Base-by-base conservation (phyloP, 2,797 vertebrate genomes). In the Cryptoprocta ferox region DNA sequence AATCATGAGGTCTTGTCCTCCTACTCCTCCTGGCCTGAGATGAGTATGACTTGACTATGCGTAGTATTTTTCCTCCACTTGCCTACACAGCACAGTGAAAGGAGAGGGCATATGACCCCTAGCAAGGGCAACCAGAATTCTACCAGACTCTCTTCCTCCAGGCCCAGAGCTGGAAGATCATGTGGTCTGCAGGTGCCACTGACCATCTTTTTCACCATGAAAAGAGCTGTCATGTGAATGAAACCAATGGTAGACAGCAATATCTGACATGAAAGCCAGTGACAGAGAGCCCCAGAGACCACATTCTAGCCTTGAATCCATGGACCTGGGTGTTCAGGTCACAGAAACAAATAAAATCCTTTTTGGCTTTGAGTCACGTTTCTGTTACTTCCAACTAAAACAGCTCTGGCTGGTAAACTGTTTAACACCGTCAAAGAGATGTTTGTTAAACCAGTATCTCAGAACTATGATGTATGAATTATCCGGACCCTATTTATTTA, bases 361-460 rank as follows among this genome's bases (percentile, higher is more conserved):
- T 86, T 91, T 30, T 70, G 89, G 21, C 59, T 96, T 92, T 81
- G 16, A 90, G 75, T 35, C 88, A 45, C 37, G n/a, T 96, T 96
- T 92, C 63, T 94, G 53, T 61, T 76, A 91, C 42, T 94, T 96
- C n/a, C 73, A 89, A 88, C 21, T 63, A 48, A 93, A 96, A 50
- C 35, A 70, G 15, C 24, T 82, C 35, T 82, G 82, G 56, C 63
- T 83, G 50, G 24, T 56, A 75, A 97, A 93, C 50, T 83, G 16
- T 39, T 86, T 68, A 79, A 92, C 42, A 73, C 28, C 65, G 28
- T 82, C 83, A 94, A 89, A 92, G 21, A 93, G 76, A 80, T 16
- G 26, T 87, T 9, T 85, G 81, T 61, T 65, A 95, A 89, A 21
- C 78, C 3, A 0, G 21, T 86, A 7, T 85, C 32, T 84, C 48